Evolutionary conservation across 2,113 vertebrate species (phyloP), one percentile per base, ranked within the genome.

Genomic region (Rhinichthys klamathensis): DNA sequence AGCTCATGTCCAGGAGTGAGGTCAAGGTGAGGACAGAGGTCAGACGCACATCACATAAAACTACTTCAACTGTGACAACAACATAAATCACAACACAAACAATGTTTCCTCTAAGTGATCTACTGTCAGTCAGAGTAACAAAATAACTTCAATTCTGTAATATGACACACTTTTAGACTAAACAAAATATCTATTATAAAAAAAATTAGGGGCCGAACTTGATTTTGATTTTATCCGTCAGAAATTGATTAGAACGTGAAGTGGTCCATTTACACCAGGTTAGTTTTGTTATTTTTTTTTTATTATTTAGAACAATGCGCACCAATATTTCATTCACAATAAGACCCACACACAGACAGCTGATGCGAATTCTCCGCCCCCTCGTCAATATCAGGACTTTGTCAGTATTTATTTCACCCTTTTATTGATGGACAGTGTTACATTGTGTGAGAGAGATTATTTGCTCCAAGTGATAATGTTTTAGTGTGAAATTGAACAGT

Each of bases 21-120:
- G 81, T 83, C 81, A 83, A 83, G 67, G 46, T 41, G 23, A 83
- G 32, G 81, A 58, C 67, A 72, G 38, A 72, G 23, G 49, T 30
- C 8, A 54, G 25, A 49, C 9, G 4, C 27, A 80, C n/a, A 65
- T 69, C 9, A 51, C 7, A 49, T 49, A 23, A 67, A 81, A 67
- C 41, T 6, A 65, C 1, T 60, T 27, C 18, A 21, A 51, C 49
- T 12, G 67, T 4, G 9, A 54, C 49, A 54, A 54, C 16, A 21
- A 51, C 25, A 75, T 3, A 38, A 70, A 23, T 11, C 32, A 4
- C 25, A 27, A 23, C 3, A 76, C 3, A 75, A 25, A 76, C n/a
- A 51, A 41, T 46, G 44, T 74, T 46, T 46, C 38, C 41, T 74
- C 9, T 0, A 25, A 73, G 11, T 49, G 23, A n/a, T 4, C 18